These are phyloP conservation scores for Bucorvus abyssinicus DNA, from an alignment of 2,797 vertebrate genomes.

Conservation along the genomic window DNA sequence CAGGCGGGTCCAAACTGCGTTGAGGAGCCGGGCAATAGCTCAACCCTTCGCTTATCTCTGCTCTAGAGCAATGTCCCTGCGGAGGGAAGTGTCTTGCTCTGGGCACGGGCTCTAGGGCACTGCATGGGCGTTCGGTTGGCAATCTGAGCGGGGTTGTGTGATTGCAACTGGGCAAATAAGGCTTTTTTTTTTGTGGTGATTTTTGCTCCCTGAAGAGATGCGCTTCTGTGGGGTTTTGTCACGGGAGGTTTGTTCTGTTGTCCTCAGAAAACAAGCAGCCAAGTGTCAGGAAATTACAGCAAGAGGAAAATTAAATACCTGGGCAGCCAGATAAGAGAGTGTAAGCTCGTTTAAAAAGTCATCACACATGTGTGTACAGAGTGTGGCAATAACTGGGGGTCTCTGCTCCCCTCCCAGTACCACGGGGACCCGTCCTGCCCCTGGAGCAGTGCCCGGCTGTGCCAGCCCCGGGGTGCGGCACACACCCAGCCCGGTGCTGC, in stretches of 20 bases:
- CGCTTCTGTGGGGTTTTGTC: rapidly evolving
- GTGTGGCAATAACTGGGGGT: rapidly evolving
- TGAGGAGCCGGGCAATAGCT: neutral
- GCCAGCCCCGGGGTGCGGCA: neutral
- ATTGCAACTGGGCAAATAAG: rapidly evolving
- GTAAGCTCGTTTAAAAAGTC: neutral
- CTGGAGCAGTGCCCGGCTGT: neutral
- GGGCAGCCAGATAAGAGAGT: rapidly evolving
- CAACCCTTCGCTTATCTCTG: neutral
- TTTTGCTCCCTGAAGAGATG: neutral
- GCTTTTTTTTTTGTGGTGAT: rapidly evolving
- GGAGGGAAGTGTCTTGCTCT: rapidly evolving
- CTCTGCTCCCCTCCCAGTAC: neutral
- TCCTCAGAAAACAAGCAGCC: neutral
- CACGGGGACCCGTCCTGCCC: rapidly evolving
- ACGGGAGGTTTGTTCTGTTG: neutral
- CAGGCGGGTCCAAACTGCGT: neutral
- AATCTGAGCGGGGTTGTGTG: rapidly evolving
- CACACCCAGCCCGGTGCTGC: too few relatives aligned
- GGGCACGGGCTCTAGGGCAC: rapidly evolving
- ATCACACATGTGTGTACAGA: rapidly evolving
- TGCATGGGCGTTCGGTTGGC: rapidly evolving
- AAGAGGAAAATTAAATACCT: neutral
- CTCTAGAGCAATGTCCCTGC: neutral
- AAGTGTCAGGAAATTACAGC: rapidly evolving